Base-by-base conservation (phyloP, 2,797 vertebrate genomes). In the Mormyrus hasselquistii region DNA sequence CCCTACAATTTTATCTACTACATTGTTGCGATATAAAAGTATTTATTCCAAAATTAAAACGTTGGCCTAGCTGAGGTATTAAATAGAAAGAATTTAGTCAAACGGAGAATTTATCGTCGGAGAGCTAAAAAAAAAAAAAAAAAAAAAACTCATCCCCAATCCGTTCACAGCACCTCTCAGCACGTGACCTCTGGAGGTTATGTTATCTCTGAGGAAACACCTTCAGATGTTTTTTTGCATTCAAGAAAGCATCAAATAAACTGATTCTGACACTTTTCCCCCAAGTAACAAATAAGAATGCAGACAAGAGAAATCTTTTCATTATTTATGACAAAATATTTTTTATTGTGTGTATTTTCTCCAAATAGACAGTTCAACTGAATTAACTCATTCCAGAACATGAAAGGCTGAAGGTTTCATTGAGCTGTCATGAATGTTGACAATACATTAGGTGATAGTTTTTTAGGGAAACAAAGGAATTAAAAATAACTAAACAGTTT, bases 301-400 rank as follows among this genome's bases (percentile, higher is more conserved):
- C 73, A 79, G 12, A 16, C 73, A 44, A 79, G 38, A 79, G 5
- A 79, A 79, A 44, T 44, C 16, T 44, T 38, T 79, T 41, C 73
- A 44, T 41, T 79, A 79, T 79, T 79, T 79, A 79, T 79, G 12
- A 79, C 73, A 79, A 79, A 79, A 79, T 79, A 79, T 79, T 79
- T 79, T 69, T 79, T 79, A 79, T 44, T 79, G 6, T n/a, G 73
- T 79, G 73, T n/a, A n/a, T 44, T 44, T 44, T n/a, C 73, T 79
- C 38, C 10, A 79, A n/a, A 79, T 73, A 69, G 29, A 34, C 65
- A 73, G 29, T 73, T 44, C 73, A n/a, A 2, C 16, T 41, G 73
- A 41, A 79, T 79, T 8, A 44, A 44, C 73, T 19, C 73, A 19
- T n/a, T 79, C 16, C 34, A 44, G 16, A 38, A 14, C 65, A 73